Percentiles rank a stretch among this genome's conserved stretches.
phyloP scores from a whole-genome alignment of 2,113 vertebrate species.

The Indri indri region DNA sequence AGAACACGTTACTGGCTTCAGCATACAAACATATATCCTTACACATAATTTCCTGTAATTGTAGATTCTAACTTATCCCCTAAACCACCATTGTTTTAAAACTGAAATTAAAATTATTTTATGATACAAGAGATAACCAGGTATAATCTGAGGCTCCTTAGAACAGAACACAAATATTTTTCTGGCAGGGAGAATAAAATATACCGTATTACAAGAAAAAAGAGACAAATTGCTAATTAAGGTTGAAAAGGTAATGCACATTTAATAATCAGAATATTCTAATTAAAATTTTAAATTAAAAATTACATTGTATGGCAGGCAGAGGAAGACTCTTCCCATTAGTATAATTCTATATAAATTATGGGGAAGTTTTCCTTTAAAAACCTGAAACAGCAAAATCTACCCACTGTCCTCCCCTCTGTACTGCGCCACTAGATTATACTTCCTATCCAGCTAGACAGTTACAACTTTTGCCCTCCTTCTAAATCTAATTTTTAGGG shows the following conservation, averaged over 20 bases:
- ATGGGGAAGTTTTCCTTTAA: background rate
- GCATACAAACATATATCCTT: background rate
- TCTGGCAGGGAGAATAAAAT: background rate
- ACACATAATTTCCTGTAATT: constrained; percentile 29
- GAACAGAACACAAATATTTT: background rate
- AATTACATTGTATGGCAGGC: background rate
- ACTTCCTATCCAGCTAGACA: background rate
- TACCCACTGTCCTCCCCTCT: background rate
- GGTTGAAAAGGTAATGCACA: background rate
- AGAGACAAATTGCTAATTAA: background rate
- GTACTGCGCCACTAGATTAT: background rate
- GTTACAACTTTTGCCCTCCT: background rate
- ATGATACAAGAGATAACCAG: background rate
- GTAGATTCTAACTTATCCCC: constrained; percentile 12
- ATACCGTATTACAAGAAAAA: background rate
- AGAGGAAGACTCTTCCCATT: background rate
- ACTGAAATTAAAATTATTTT: constrained; percentile 27
- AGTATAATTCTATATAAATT: background rate
- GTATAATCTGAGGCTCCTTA: background rate
- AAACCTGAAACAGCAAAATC: background rate
- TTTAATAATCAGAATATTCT: constrained; percentile 17
- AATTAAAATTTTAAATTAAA: constrained; percentile 8
- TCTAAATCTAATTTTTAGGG: background rate
- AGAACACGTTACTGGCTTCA: background rate
- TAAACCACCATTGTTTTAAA: constrained; percentile 37